Evolutionary conservation across 1,140 invertebrate genomes (phyloP), one percentile per base, ranked within the genome.

Genomic region (Heliconius congener): DNA sequence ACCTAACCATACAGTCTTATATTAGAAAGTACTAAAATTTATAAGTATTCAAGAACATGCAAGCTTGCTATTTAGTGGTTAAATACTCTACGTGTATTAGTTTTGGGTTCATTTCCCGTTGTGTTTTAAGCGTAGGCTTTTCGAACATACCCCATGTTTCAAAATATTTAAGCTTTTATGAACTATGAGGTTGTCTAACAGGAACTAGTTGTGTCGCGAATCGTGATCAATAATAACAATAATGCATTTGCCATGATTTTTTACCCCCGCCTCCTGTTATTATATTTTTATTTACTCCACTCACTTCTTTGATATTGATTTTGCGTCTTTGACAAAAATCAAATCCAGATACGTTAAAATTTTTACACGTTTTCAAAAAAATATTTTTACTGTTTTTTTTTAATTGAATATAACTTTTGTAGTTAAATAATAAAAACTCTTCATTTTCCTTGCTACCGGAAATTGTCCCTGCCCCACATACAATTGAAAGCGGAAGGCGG

Each of bases 1-100:
- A 6, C 71, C 19, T 37, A 19, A 42, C 3, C 1, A 55, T 81
- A 81, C 23, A 77, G 79, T 74, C 57, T 71, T 73, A 76, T 73
- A 70, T 80, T 19, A 27, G 23, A 66, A 66, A 66, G 11, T 66
- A 66, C 13, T n/a, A 30, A 66, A 30, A 60, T 23, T 60, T 60
- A 9, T 60, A 23, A 60, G 8, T 60, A 60, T 19, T 60, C n/a
- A 23, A 60, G 55, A 60, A 23, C 55, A 60, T 60, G 55, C 55
- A 27, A 60, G n/a, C 55, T 23, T 23, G n/a, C 8, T 3, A 11
- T 11, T 60, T 60, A 60, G 55, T 23, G 19, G 8, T 23, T 60
- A 60, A 19, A 60, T 11, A 66, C 60, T 66, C 23, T 66, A 16
- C 16, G 8, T 3, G 9, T 27, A 9, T 66, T 30, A 16, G 60